Conservation (phyloP, 2,888 invertebrate species). For the Nephrotoma guestfalica region DNA sequence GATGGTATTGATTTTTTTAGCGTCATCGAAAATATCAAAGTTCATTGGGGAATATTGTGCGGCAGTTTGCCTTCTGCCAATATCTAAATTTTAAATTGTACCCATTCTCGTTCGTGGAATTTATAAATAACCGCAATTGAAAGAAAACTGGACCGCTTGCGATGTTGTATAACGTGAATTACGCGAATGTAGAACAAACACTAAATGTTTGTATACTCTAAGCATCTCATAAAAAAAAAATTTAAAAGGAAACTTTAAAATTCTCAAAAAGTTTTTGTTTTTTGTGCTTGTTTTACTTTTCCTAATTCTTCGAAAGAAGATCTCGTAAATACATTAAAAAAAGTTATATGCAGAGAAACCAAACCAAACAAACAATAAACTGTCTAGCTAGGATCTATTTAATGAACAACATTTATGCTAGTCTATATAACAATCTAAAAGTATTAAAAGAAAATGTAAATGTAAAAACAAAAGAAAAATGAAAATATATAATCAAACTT, state of each 20-base stretch:
- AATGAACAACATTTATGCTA: not conserved
- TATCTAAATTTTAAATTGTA: too few relatives aligned
- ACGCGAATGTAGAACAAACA: too few relatives aligned
- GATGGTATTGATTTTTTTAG: too few relatives aligned
- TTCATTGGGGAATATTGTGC: too few relatives aligned
- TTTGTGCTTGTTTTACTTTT: not conserved
- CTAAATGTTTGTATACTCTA: too few relatives aligned
- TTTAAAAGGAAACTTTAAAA: not conserved
- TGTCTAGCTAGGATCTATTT: not conserved
- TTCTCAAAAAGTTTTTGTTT: not conserved
- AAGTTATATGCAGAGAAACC: not conserved
- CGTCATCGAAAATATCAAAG: too few relatives aligned
- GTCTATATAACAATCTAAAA: not conserved
- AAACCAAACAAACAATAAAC: not conserved
- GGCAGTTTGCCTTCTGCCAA: too few relatives aligned
- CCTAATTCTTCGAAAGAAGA: not conserved
- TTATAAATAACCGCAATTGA: too few relatives aligned
- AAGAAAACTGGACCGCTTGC: too few relatives aligned
- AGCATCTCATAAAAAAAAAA: not conserved
- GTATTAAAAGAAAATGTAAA: not conserved
- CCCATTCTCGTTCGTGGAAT: too few relatives aligned
- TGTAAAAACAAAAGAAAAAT: not conserved
- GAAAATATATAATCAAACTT: not conserved
- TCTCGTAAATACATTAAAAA: not conserved
- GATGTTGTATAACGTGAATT: too few relatives aligned